Percentiles rank a stretch among this genome's conserved stretches.
These are phyloP conservation scores for Rhynchomys soricoides DNA, from an alignment of 2,113 vertebrate species.

Conservation along the genomic window DNA sequence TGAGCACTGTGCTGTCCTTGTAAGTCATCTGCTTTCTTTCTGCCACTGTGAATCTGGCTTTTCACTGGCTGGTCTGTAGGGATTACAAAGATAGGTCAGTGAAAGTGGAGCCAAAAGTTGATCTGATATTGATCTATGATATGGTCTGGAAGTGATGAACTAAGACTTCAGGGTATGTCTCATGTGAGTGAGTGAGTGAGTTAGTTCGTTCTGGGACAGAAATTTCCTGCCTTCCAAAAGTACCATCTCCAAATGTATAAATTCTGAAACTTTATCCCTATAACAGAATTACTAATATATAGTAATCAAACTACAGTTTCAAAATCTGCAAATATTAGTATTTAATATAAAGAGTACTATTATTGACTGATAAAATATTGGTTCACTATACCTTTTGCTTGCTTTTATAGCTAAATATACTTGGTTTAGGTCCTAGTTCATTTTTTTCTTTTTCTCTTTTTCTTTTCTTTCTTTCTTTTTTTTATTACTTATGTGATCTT, in stretches of 20 bases:
- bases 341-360: not conserved
- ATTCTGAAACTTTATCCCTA: not conserved
- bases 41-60: not conserved
- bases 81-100: not conserved
- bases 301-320: not conserved
- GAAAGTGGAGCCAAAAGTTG: not conserved
- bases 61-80: not conserved
- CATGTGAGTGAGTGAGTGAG: not conserved
- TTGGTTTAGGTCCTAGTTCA: conserved; percentile 2
- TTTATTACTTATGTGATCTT: not conserved
- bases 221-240: not conserved
- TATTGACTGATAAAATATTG: not conserved
- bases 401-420: not conserved
- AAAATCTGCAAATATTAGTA: not conserved
- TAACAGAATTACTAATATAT: not conserved
- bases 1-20: not conserved
- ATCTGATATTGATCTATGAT: not conserved
- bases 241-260: not conserved
- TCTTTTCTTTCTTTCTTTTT: not conserved
- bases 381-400: conserved; percentile 7
- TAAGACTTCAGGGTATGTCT: not conserved
- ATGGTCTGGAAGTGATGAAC: not conserved
- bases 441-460: not conserved
- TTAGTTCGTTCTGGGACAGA: not conserved
- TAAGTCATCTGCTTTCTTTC: conserved; percentile 12